Base-by-base conservation (phyloP, 2,797 vertebrate genomes). In the Neoniphon sammara region DNA sequence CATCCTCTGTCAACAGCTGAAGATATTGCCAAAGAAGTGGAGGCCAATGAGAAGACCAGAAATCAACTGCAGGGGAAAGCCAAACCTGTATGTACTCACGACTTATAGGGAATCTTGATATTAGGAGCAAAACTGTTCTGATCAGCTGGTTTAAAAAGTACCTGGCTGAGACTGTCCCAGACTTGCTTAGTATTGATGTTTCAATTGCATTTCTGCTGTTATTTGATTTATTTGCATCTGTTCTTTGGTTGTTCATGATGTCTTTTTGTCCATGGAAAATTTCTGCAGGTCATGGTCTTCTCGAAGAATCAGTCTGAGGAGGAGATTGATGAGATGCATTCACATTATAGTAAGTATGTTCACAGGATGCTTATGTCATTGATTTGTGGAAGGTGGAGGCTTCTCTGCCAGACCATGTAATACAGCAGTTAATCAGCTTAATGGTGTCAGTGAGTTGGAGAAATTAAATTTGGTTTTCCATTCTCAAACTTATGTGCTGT, bases 321-420 rank as follows among this genome's bases (percentile, higher is more conserved):
- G 56, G 96, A 99, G 90, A 98, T 99, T 78, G 95, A 99, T 30
- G 92, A 94, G 80, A 85, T 98, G 81, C 96, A 98, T 47, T 87
- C 94, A 73, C 90, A 92, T 62, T 99, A 99, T 74, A 93, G 97
- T 99, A 94, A 98, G 98, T 97, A 18, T 66, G 25, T 18, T 46
- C 27, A 14, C 0, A 17, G 5, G n/a, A 57, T 7, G 18, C 8
- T 39, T 74, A 34, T 3, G n/a, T 21, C 53, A 14, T 80, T 7
- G 25, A 5, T 66, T 2, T 57, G 31, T 34, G 49, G 46, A 20
- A 36, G 36, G 2, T 8, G 17, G 42, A 39, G 10, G 9, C 25
- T 52, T 27, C 17, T 12, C 5, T 23, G 49, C 30, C 18, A 20
- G 5, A 27, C 25, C 25, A 27, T 27, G 25, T 27, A 27, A 27